Conservation (phyloP, 2,797 vertebrate species). For the Coracias cyanogaster region DNA sequence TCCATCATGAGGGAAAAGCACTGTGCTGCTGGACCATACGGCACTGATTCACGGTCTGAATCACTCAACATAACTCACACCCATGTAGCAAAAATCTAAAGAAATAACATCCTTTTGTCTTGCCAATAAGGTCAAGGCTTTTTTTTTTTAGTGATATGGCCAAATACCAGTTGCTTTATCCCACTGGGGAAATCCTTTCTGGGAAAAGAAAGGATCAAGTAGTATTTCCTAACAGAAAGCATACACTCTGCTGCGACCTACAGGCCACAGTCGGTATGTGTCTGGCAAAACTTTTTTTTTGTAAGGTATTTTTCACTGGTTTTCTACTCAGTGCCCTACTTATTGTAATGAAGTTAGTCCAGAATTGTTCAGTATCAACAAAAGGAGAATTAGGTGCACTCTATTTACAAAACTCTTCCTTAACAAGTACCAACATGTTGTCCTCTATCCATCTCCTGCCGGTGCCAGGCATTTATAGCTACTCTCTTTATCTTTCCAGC, state of each 20-base stretch:
- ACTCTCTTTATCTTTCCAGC: not conserved
- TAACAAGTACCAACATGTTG: not conserved
- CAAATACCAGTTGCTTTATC: not conserved
- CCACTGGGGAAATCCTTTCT: not conserved
- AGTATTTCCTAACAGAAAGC: not conserved
- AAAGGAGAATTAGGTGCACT: not conserved
- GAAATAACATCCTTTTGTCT: not conserved
- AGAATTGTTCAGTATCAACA: not conserved
- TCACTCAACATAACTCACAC: not conserved
- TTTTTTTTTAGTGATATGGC: rapidly evolving
- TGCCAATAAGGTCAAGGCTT: not conserved
- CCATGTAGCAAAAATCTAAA: not conserved
- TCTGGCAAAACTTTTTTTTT: not conserved
- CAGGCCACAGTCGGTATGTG: slow-evolving; percentile 12
- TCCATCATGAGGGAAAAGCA: rapidly evolving
- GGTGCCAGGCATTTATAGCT: not conserved
- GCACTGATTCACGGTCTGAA: not conserved
- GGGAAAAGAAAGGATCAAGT: slow-evolving; percentile 18
- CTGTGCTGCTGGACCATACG: not conserved
- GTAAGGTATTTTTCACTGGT: not conserved
- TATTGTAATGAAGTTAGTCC: not conserved
- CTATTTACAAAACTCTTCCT: not conserved
- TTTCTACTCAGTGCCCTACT: not conserved
- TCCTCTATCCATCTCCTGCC: not conserved
- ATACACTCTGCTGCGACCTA: slow-evolving; percentile 65